Conservation (phyloP, 2,888 invertebrate genomes). For the Chironomus tentans region DNA sequence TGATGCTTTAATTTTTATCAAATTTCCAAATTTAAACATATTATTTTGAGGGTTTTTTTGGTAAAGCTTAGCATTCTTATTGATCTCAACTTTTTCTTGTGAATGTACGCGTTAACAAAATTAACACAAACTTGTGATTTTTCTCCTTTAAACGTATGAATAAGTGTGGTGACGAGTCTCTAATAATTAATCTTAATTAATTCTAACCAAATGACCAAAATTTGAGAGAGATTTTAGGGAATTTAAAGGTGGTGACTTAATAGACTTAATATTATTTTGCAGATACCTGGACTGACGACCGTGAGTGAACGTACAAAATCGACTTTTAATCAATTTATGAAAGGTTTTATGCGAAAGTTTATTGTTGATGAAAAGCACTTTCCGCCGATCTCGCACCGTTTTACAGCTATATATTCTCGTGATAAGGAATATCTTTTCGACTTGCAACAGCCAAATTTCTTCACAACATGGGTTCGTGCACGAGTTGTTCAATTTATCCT, state of each 20-base stretch:
- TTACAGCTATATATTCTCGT: slow-evolving; percentile 80
- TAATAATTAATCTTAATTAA: no score
- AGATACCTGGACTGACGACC: slow-evolving; percentile 55
- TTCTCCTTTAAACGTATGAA: no score
- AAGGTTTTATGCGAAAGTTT: slow-evolving; percentile 36
- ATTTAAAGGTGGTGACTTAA: no score
- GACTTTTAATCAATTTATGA: slow-evolving; percentile 35
- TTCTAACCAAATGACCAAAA: no score
- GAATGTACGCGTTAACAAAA: background rate
- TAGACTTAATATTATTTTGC: slow-evolving; percentile 22
- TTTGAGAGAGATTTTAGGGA: no score
- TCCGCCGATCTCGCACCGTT: slow-evolving; percentile 66
- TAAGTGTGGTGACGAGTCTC: no score
- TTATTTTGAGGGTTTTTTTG: background rate
- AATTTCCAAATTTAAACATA: no score
- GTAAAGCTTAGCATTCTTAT: background rate
- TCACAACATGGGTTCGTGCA: slow-evolving; percentile 75
- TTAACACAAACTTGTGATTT: background rate
- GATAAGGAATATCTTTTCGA: slow-evolving; percentile 93
- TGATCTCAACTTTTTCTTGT: background rate
- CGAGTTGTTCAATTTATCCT: slow-evolving; percentile 88
- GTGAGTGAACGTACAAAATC: slow-evolving; percentile 47
- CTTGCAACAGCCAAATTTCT: slow-evolving; percentile 69
- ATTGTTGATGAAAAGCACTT: slow-evolving; percentile 63
- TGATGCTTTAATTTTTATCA: background rate